Conservation (phyloP, 2,888 invertebrate species). For the Steinernema hermaphroditum region DNA sequence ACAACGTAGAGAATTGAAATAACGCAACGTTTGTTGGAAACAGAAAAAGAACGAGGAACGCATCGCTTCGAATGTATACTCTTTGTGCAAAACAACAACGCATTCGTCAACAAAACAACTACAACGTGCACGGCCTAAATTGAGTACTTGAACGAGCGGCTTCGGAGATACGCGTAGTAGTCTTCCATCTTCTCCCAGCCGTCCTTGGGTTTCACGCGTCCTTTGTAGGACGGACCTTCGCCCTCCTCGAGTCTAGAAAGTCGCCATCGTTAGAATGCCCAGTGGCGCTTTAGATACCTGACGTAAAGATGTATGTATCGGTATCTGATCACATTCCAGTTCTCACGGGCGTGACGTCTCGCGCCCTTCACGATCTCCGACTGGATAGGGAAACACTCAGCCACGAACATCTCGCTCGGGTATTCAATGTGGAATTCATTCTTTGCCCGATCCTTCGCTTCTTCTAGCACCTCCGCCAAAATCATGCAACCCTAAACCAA, state of each 20-base stretch:
- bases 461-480: slow-evolving; percentile 53
- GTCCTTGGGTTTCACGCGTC: slow-evolving; percentile 35
- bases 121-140: slow-evolving; percentile 43
- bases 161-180: slow-evolving; percentile 61
- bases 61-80: not conserved
- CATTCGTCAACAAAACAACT: slow-evolving; percentile 35
- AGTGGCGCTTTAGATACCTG: too few relatives aligned
- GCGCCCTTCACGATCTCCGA: slow-evolving; percentile 60
- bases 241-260: slow-evolving; percentile 58
- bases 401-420: slow-evolving; percentile 58
- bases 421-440: slow-evolving; percentile 61
- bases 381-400: slow-evolving; percentile 62
- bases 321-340: slow-evolving; percentile 58
- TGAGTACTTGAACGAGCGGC: slow-evolving; percentile 57
- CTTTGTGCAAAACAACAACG: slow-evolving; percentile 27
- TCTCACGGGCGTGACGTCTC: slow-evolving; percentile 62
- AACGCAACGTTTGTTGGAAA: not conserved
- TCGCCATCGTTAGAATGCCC: not conserved
- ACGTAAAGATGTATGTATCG: slow-evolving; percentile 63
- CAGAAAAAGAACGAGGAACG: not conserved
- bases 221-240: slow-evolving; percentile 38
- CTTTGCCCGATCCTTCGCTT: slow-evolving; percentile 57
- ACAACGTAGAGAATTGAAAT: not conserved
- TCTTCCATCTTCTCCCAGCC: slow-evolving; percentile 63
- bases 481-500: slow-evolving; percentile 43